Evolutionary conservation across 1,140 invertebrate species (phyloP), one percentile per base, ranked within the genome.

Genomic region (Drosophila subpulchrella): DNA sequence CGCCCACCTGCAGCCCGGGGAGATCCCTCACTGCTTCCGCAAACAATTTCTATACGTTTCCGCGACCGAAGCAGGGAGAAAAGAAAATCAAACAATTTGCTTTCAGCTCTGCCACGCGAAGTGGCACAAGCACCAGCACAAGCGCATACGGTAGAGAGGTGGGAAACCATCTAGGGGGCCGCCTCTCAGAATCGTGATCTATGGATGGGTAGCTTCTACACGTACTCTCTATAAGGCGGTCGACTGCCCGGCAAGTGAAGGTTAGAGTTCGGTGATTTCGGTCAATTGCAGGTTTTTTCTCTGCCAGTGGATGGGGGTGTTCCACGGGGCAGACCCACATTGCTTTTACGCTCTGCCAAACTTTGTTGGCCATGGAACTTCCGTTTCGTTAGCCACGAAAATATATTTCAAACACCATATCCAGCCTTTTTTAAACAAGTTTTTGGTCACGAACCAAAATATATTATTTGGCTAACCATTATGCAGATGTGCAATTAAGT

Each of bases 261-360:
- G 81, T 85, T 85, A 85, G 81, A 85, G 81, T 85, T 85, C 81
- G 81, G 56, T 85, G 81, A 78, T 77, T 84, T 77, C 66, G 78
- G 48, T 61, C 72, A 79, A 73, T 74, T 82, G 71, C 24, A 39
- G 57, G 44, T 60, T 47, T 36, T 51, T 51, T 47, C 12, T 50
- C 24, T 4, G 27, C 13, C 12, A 30, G 13, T 11, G 15, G 7
- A 30, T 17, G 36, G 4, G 27, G 47, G 6, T 30, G 17, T 41
- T 32, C 15, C 32, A 30, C 50, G 13, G 20, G 59, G 24, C 59
- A 68, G 38, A 34, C 42, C 36, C 46, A 50, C 51, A 70, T 70
- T 70, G 70, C 51, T 70, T 71, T 71, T 48, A 71, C 67, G 63
- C 63, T 62, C 74, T 44, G 32, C 11, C 57, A 48, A 58, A 71